Percentiles rank a stretch among this genome's conserved stretches.
Evolutionary conservation across 2,888 invertebrate genomes (phyloP).

Genomic region (Pyrochroa serraticornis): DNA sequence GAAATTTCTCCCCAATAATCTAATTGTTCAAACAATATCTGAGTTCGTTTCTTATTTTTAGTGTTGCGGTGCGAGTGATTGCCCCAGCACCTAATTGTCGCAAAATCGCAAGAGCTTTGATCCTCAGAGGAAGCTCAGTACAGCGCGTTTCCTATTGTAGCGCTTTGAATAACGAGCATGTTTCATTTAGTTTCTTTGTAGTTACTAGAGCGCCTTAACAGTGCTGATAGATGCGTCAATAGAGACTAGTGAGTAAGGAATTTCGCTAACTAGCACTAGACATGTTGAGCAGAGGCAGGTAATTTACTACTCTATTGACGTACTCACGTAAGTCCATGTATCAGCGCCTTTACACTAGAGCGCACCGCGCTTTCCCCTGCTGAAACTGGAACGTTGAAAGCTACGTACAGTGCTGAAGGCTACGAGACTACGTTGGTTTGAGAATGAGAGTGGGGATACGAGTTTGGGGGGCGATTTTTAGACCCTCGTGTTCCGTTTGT

Average conservation of each 20-base stretch:
- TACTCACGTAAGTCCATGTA: constrained; percentile 43
- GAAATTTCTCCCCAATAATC: not conserved
- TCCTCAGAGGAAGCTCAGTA: too few relatives aligned
- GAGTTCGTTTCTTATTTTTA: too few relatives aligned
- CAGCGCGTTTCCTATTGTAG: too few relatives aligned
- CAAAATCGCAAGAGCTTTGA: too few relatives aligned
- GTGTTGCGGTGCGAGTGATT: too few relatives aligned
- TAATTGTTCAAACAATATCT: too few relatives aligned
- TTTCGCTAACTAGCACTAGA: constrained; percentile 17
- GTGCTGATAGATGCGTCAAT: constrained; percentile 7
- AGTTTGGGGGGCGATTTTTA: constrained; percentile 19
- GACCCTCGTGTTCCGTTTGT: constrained; percentile 19
- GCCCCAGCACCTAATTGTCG: too few relatives aligned
- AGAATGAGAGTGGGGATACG: constrained; percentile 34
- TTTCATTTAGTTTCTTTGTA: too few relatives aligned
- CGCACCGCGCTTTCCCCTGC: constrained; percentile 35
- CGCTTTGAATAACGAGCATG: too few relatives aligned
- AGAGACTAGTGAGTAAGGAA: constrained; percentile 12
- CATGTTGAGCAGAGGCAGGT: constrained; percentile 17
- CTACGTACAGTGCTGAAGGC: constrained; percentile 35
- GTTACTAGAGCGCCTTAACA: too few relatives aligned
- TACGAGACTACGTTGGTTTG: constrained; percentile 33
- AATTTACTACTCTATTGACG: constrained; percentile 34
- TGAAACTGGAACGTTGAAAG: constrained; percentile 37
- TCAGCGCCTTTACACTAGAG: constrained; percentile 33